Evolutionary conservation across 2,888 invertebrate species (phyloP).

Genomic region (Megaustenia siamemsis): DNA sequence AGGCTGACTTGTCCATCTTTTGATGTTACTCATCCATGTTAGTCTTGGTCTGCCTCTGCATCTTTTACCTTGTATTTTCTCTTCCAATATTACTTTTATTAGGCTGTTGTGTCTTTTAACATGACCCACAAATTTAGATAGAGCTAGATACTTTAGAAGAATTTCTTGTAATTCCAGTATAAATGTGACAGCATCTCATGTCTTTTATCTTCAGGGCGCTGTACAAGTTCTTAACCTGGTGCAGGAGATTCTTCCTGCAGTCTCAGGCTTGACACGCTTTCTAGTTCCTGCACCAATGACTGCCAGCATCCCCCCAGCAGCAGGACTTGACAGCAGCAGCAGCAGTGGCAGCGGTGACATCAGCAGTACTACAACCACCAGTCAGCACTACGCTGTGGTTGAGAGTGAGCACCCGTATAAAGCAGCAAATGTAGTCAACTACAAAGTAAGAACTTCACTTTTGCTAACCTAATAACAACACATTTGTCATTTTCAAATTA

Average conservation of each 20-base stretch:
- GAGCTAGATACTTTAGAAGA: no score
- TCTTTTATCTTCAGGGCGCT: slow-evolving; percentile 80
- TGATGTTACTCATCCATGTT: no score
- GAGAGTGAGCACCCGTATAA: slow-evolving; percentile 99
- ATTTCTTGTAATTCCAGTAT: no score
- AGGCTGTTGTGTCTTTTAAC: no score
- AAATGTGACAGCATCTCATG: no score
- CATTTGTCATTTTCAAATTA: no score
- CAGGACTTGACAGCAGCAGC: slow-evolving; percentile 71
- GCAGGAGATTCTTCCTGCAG: slow-evolving; percentile 92
- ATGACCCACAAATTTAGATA: no score
- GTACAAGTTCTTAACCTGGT: slow-evolving; percentile 92
- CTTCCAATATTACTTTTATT: no score
- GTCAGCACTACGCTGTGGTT: slow-evolving; percentile 92
- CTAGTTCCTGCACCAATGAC: slow-evolving; percentile 80
- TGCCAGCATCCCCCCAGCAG: slow-evolving; percentile 68
- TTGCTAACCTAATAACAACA: neutral
- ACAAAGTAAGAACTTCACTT: slow-evolving; percentile 83
- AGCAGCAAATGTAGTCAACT: slow-evolving; percentile 86
- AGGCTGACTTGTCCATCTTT: no score
- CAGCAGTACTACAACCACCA: slow-evolving; percentile 83
- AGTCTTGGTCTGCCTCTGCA: no score
- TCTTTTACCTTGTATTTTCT: no score
- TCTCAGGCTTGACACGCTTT: slow-evolving; percentile 89
- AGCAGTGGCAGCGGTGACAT: slow-evolving; percentile 39